Evolutionary conservation across 1,140 invertebrate species (phyloP).

Genomic region (Apis cerana): DNA sequence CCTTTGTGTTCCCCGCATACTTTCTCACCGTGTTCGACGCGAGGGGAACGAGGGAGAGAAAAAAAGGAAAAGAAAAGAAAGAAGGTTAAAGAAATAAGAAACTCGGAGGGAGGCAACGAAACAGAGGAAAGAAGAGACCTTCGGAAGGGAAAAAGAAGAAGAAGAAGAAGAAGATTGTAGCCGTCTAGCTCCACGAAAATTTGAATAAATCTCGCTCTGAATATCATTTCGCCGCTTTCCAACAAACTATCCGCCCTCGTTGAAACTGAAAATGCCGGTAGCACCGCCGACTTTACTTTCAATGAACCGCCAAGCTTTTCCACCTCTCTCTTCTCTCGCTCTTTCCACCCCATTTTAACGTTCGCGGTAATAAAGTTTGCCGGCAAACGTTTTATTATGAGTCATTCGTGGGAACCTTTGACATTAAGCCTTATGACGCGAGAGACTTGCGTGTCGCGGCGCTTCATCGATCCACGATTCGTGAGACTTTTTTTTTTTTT

Average conservation of each 20-base stretch:
- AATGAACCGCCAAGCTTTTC: constrained; percentile 7
- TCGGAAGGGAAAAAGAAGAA: neutral
- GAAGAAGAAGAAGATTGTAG: neutral
- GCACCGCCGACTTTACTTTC: constrained; percentile 8
- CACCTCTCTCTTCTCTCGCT: neutral
- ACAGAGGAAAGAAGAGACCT: neutral
- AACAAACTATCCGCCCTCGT: neutral
- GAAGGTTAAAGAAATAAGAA: constrained; percentile 48
- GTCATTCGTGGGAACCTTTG: constrained; percentile 37
- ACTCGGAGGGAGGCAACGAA: constrained; percentile 8
- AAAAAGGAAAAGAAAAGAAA: constrained; percentile 3
- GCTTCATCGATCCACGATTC: constrained; percentile 11
- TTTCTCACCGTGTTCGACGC: constrained; percentile 42
- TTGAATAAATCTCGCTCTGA: constrained; percentile 60
- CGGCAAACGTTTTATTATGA: constrained; percentile 32
- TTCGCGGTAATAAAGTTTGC: constrained; percentile 2
- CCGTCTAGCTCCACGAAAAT: constrained; percentile 40
- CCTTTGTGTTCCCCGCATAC: constrained; percentile 65
- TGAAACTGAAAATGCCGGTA: constrained; percentile 24
- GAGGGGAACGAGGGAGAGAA: constrained; percentile 44
- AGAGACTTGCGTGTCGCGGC: constrained; percentile 5
- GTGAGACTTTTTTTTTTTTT: neutral
- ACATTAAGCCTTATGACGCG: constrained; percentile 27
- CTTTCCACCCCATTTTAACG: neutral
- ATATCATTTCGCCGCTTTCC: constrained; percentile 54